Conservation (phyloP, 1,140 invertebrate species). For the Acromyrmex heyeri region DNA sequence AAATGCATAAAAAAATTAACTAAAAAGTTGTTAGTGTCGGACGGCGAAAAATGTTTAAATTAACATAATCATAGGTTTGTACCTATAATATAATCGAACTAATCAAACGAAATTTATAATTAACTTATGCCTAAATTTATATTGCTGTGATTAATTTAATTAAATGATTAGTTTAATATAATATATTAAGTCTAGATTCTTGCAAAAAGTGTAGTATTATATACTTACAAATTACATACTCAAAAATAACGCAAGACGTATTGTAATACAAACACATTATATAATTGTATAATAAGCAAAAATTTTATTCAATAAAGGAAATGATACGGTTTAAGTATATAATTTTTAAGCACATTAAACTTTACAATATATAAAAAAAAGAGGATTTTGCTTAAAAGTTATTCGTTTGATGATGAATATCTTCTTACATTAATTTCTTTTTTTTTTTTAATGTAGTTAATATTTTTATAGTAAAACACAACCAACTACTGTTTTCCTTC, state of each 20-base stretch:
- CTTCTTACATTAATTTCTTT: background rate
- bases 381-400: slow-evolving; percentile 21
- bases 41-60: slow-evolving; percentile 65
- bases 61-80: slow-evolving; percentile 25
- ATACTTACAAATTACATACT: background rate
- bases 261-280: slow-evolving; percentile 22
- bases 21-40: slow-evolving; percentile 68
- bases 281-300: slow-evolving; percentile 4
- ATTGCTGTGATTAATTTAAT: background rate
- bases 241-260: slow-evolving; percentile 16
- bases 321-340: slow-evolving; percentile 10
- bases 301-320: slow-evolving; percentile 4
- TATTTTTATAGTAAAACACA: too few species aligned
- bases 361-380: slow-evolving; percentile 61
- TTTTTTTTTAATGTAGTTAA: background rate
- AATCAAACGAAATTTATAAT: slow-evolving; percentile 27
- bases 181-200: background rate
- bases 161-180: slow-evolving; percentile 15
- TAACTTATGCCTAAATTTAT: slow-evolving; percentile 23
- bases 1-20: slow-evolving; percentile 66
- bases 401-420: slow-evolving; percentile 12
- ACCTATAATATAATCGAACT: slow-evolving; percentile 26
- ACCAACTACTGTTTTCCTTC: too few species aligned
- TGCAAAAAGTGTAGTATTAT: background rate
- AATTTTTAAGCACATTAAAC: slow-evolving; percentile 50